These are phyloP conservation scores for Caenorhabditis wallacei DNA, from an alignment of 2,888 invertebrate genomes.

Conservation along the genomic window DNA sequence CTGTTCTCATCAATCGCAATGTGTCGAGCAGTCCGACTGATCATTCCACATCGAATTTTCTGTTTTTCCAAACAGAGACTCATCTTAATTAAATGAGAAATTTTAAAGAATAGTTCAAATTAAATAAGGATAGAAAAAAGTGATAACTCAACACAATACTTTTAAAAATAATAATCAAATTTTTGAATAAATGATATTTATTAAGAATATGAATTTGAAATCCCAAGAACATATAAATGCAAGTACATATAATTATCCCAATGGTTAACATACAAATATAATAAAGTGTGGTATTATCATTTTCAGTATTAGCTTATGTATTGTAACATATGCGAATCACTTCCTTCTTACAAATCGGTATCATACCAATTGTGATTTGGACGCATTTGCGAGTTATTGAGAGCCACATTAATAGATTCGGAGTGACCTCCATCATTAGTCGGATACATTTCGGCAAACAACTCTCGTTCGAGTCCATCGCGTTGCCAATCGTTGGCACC, in stretches of 20 bases:
- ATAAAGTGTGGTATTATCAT: too few relatives aligned
- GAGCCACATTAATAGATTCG: slow-evolving; percentile 61
- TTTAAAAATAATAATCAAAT: neutral
- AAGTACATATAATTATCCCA: neutral
- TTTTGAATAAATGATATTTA: neutral
- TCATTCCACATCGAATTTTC: slow-evolving; percentile 41
- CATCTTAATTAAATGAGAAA: slow-evolving; percentile 40
- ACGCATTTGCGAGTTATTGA: slow-evolving; percentile 52
- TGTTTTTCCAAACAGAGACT: slow-evolving; percentile 48
- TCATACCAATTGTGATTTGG: slow-evolving; percentile 78
- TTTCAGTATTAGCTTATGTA: too few relatives aligned
- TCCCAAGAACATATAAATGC: neutral
- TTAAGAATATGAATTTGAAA: neutral
- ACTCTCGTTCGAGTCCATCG: slow-evolving; percentile 81
- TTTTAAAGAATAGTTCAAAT: neutral
- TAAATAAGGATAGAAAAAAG: neutral
- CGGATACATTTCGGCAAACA: slow-evolving; percentile 80
- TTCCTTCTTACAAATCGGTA: slow-evolving; percentile 75
- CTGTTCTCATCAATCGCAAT: slow-evolving; percentile 64
- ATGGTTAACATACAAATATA: neutral
- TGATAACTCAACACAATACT: neutral
- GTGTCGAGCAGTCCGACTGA: slow-evolving; percentile 50
- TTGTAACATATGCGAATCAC: too few relatives aligned
- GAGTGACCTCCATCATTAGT: slow-evolving; percentile 65
- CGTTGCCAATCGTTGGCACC: slow-evolving; percentile 73